Evolutionary conservation across 2,113 vertebrate species (phyloP), one percentile per base, ranked within the genome.

Genomic region (Ammospiza caudacuta): DNA sequence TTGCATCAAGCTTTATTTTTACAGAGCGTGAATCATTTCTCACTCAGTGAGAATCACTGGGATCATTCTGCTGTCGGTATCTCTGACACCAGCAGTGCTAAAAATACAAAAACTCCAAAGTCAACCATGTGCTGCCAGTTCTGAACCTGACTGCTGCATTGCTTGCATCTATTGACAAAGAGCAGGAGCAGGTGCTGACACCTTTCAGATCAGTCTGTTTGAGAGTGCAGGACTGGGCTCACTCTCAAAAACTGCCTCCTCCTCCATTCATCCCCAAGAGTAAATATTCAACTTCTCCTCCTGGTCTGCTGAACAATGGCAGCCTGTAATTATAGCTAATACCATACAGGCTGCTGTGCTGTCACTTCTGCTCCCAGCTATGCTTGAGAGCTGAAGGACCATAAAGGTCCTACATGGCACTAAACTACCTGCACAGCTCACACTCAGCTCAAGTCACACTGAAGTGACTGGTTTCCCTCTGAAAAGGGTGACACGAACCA

Each of bases 1-100:
- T 90, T 94, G 61, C 83, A 92, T 74, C 73, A 66, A 87, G 66
- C 59, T 94, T 96, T 93, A 76, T 91, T 94, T 95, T 96, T 92
- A 91, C 81, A 94, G 79, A 44, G 64, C 0, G 3, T 95, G 95
- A 92, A 89, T 94, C 79, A 93, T 79, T 95, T 95, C 84, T 85
- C 94, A 59, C 75, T 95, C 8, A 0, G 54, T 81, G 62, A 89
- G 70, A 94, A 73, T 90, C 64, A 57, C 67, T 68, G 67, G 72
- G 75, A 95, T 92, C 92, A 66, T 88, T 95, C 93, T 79, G 61
- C 79, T 94, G 66, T 77, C 0, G 2, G 74, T 77, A 87, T 77
- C 83, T 89, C 74, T 88, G 82, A 83, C 93, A 96, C 92, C 74
- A 89, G 63, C 44, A 68, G 25, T 12, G 59, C 94, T 96, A 93